phyloP scores from a whole-genome alignment of 2,888 invertebrate species.

The Glyphotaelius pellucidus region DNA sequence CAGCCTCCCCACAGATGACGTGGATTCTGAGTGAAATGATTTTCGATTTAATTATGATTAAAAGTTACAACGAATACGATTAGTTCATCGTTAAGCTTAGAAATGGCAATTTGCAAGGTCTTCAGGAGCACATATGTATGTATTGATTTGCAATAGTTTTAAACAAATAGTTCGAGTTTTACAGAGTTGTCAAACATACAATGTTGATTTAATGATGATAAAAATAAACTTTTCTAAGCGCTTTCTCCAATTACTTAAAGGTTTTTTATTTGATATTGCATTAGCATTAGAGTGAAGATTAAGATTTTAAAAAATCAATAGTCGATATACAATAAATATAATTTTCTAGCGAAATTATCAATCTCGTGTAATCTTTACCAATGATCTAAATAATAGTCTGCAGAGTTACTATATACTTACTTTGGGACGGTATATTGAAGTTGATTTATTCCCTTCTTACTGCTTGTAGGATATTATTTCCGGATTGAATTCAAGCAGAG shows the following conservation, averaged over 20 bases:
- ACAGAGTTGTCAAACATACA: neutral
- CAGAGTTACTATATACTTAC: neutral
- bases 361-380: neutral
- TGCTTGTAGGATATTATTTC: neutral
- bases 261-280: too few species aligned
- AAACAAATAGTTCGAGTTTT: neutral
- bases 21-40: too few species aligned
- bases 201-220: too few species aligned
- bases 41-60: too few species aligned
- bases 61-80: too few species aligned
- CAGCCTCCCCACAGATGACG: too few species aligned
- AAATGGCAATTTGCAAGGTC: too few species aligned
- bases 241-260: neutral
- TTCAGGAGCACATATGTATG: too few species aligned
- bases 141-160: too few species aligned
- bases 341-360: neutral
- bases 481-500: neutral
- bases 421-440: neutral
- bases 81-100: too few species aligned
- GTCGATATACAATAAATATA: neutral
- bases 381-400: neutral
- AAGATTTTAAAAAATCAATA: neutral
- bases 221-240: too few species aligned
- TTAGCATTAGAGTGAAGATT: too few species aligned
- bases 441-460: conserved; percentile 7